Base-by-base conservation (phyloP, 2,797 vertebrate species). In the Chelon labrosus region DNA sequence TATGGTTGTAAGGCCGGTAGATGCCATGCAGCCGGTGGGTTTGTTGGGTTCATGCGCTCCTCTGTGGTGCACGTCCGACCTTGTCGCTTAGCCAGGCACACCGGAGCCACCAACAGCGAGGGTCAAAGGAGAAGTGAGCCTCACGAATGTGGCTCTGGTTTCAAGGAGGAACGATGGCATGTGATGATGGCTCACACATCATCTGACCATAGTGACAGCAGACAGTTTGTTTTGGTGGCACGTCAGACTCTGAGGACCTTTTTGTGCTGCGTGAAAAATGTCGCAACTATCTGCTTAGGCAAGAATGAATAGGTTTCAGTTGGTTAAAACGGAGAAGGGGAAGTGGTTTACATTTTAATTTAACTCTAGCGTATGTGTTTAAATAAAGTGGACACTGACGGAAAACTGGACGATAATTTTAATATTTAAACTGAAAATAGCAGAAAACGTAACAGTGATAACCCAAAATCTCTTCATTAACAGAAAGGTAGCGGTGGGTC, bases 131-230 rank as follows among this genome's bases (percentile, higher is more conserved):
- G 88, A 88, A 88, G 79, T 77, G 55, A 80, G 58, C 74, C 64
- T 65, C 61, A 72, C 44, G n/a, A 49, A 52, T 41, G 66, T 50
- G 25, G 63, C 38, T 72, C 51, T 0, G 19, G 58, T 80, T 81
- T 83, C 55, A 64, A 85, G 67, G 62, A 86, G 84, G 90, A 90
- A 89, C 87, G 31, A 72, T 1, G 56, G 4, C 88, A 89, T 88
- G 88, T 91, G 90, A 91, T 68, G 57, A 66, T 11, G 11, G 17
- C 39, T 84, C 80, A 85, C 19, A 17, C 63, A 54, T 74, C 64
- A 44, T 54, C 77, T 77, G 46, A 77, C 80, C 74, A 70, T 58
- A 19, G 12, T 66, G 77, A 75, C 71, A 14, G 14, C 0, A 2
- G 35, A 22, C 0, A 46, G 52, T 65, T 55, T 2, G 57, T 60